These are phyloP conservation scores for Eupithecia insigniata DNA, from an alignment of 2,888 invertebrate species.

Conservation along the genomic window DNA sequence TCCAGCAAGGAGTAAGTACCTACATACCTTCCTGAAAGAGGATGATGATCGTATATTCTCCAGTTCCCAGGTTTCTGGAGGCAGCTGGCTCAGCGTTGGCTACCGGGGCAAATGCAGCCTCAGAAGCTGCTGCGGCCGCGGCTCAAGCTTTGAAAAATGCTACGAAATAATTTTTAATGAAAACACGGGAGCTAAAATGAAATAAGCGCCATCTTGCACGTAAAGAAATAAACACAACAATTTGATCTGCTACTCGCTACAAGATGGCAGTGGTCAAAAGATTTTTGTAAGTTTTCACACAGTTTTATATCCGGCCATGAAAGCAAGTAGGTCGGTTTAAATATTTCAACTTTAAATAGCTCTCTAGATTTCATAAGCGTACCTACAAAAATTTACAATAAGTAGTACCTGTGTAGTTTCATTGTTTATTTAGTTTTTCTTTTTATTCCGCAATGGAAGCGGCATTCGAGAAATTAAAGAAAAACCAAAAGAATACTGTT, in stretches of 20 bases:
- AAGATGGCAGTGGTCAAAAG: not conserved
- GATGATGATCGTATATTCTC: not conserved
- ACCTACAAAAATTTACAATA: not conserved
- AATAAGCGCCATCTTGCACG: not conserved
- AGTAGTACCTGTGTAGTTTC: not conserved
- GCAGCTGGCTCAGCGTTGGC: not conserved
- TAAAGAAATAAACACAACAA: not conserved
- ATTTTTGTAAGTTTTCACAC: not conserved
- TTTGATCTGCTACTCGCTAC: not conserved
- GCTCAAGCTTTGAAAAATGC: not conserved
- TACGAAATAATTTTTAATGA: no score
- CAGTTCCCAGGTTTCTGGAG: slow-evolving; percentile 1
- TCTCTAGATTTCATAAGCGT: not conserved
- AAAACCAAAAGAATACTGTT: slow-evolving; percentile 5
- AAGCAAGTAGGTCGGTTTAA: not conserved
- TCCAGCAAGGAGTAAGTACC: no score
- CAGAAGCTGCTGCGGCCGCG: not conserved
- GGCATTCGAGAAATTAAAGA: not conserved
- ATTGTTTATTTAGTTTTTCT: not conserved
- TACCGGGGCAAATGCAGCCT: not conserved
- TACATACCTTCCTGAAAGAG: no score
- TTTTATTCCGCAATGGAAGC: slow-evolving; percentile 1
- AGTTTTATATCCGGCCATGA: not conserved
- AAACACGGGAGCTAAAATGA: no score
- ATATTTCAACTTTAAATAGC: not conserved